Conservation (phyloP, 92 coral and sea anemone genomes). For the Epizoanthus stellaris region DNA sequence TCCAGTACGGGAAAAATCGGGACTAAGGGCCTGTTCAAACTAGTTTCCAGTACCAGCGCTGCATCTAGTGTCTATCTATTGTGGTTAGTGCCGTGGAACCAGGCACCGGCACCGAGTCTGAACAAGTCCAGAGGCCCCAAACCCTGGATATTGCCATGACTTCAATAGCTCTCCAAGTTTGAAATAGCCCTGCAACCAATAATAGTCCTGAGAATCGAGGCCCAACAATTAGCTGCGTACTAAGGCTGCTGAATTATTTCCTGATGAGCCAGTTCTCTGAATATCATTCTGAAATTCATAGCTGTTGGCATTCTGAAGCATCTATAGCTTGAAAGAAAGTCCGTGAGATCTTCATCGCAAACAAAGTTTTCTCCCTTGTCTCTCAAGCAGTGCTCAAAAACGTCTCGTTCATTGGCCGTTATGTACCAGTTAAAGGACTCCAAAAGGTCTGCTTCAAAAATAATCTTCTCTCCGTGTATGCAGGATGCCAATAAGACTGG, state of each 20-base stretch:
- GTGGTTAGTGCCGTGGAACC: too few relatives aligned
- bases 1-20: too few relatives aligned
- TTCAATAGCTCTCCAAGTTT: too few relatives aligned
- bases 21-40: too few relatives aligned
- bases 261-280: constrained; percentile 65
- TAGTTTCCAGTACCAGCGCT: too few relatives aligned
- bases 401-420: constrained; percentile 52
- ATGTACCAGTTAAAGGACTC: constrained; percentile 43
- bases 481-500: constrained; percentile 56
- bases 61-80: too few relatives aligned
- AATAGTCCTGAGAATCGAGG: too few relatives aligned
- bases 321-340: constrained; percentile 50
- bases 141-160: too few relatives aligned
- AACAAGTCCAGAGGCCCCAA: too few relatives aligned
- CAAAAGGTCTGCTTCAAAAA: constrained; percentile 54
- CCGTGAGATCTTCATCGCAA: constrained; percentile 44
- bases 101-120: too few relatives aligned
- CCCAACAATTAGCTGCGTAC: too few relatives aligned
- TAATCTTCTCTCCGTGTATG: constrained; percentile 54
- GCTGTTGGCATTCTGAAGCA: constrained; percentile 44
- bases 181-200: too few relatives aligned
- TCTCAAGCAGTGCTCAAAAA: constrained; percentile 36
- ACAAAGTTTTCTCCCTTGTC: not conserved
- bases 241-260: constrained; percentile 29
- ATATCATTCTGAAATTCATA: constrained; percentile 33